Evolutionary conservation across 2,797 vertebrate genomes (phyloP).

Genomic region (Crocidura indochinensis): DNA sequence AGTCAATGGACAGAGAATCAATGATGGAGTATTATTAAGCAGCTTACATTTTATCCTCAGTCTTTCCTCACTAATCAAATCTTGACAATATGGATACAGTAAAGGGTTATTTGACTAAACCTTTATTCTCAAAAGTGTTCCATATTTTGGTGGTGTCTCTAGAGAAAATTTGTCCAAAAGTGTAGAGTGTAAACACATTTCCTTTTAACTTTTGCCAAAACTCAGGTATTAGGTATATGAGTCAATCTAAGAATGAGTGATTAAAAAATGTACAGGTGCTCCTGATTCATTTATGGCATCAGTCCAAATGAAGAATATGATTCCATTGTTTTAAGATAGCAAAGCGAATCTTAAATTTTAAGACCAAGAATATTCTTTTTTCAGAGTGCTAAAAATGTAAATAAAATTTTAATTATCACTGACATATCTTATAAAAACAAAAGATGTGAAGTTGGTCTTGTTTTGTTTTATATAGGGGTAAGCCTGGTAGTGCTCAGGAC

Average conservation of each 20-base stretch:
- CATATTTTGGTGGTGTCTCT: not conserved
- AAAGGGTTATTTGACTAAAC: not conserved
- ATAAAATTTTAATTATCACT: not conserved
- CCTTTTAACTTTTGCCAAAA: not conserved
- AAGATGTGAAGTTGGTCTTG: no score
- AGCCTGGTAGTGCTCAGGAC: no score
- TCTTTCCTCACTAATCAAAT: not conserved
- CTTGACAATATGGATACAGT: not conserved
- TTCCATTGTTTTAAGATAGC: not conserved
- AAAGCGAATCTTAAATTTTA: not conserved
- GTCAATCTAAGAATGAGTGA: not conserved
- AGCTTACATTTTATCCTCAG: not conserved
- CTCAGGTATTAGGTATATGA: not conserved
- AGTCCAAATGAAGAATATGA: not conserved
- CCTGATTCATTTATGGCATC: not conserved
- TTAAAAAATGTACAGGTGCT: not conserved
- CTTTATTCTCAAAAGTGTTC: no score
- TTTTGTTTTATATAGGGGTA: no score
- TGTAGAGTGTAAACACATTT: not conserved
- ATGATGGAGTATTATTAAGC: not conserved
- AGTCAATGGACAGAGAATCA: not conserved
- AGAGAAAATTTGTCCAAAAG: not conserved
- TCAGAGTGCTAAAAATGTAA: not conserved
- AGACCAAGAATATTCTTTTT: not conserved
- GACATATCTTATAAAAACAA: slow-evolving; percentile 4